Evolutionary conservation across 2,888 invertebrate genomes (phyloP).

Genomic region (Halictus quadricinctus): DNA sequence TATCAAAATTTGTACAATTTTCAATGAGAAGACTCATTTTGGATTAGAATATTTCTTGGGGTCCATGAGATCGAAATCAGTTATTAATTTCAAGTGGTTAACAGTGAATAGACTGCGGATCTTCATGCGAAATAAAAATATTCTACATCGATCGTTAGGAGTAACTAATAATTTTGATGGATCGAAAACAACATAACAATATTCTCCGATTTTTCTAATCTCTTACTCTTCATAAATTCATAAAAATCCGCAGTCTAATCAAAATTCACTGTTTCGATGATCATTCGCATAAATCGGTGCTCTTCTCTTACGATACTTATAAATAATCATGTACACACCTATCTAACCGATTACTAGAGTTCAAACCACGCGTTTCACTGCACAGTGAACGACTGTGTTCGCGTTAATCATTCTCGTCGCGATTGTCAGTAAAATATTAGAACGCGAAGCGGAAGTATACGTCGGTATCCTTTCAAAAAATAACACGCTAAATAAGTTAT

Average conservation of each 20-base stretch:
- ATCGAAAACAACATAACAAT: no score
- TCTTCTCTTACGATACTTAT: background rate
- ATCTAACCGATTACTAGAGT: background rate
- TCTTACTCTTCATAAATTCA: background rate
- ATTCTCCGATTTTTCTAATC: no score
- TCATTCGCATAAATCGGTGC: background rate
- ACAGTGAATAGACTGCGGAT: background rate
- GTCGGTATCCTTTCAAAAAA: background rate
- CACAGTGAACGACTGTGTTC: background rate
- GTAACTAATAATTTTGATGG: no score
- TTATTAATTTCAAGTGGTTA: background rate
- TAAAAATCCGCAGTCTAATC: background rate
- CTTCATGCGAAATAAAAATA: background rate
- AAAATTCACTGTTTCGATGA: background rate
- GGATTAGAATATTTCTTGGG: background rate
- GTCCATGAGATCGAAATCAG: background rate
- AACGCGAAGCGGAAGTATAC: constrained; percentile 19
- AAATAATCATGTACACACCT: background rate
- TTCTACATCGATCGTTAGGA: background rate
- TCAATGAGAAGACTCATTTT: background rate
- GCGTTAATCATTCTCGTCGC: background rate
- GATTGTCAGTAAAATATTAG: background rate
- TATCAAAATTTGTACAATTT: background rate
- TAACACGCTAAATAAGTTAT: background rate
- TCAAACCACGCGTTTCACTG: background rate